Evolutionary conservation across 2,888 invertebrate species (phyloP), one percentile per base, ranked within the genome.

Genomic region (Craniophora ligustri): DNA sequence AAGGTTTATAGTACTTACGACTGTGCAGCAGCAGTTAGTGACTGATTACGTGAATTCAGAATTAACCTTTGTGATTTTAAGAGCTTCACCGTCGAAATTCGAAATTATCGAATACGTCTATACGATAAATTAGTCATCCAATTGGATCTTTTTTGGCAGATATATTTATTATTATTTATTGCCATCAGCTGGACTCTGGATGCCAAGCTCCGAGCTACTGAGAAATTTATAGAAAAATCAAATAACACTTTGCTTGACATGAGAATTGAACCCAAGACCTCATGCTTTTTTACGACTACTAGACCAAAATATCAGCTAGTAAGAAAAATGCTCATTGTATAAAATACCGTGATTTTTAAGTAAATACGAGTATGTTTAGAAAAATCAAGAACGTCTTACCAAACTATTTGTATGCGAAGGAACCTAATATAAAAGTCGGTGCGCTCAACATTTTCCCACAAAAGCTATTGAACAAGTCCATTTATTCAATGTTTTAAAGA

Each of bases 401-500:
- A 32, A 62, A 48, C 63, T 70, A 58, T 67, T 65, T 65, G 28
- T 61, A 62, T 55, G 69, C 57, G 48, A 50, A 35, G 60, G 55
- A 62, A 61, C 60, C 40, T 70, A 71, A 68, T 69, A 69, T 69
- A 71, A 69, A 76, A 74, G 57, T 72, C 71, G 51, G 39, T 61
- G 45, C 60, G 72, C 67, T 64, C 47, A 64, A 69, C 69, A 68
- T 68, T 75, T 78, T 75, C 70, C 53, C 69, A 61, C 72, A 75
- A 71, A 76, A 64, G 76, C 75, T 61, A 79, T 67, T 66, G 74
- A 79, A 79, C 75, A 81, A 81, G 79, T 81, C 80, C 81, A 86
- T 87, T 84, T 81, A 87, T 84, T 83, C 86, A 82, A 78, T 83
- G 83, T 83, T 87, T 85, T 82, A 83, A 86, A 85, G 81, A 86